Percentiles rank a stretch among this genome's conserved stretches.
These are phyloP conservation scores for Caenorhabditis sp. DNA, from an alignment of 2,888 invertebrate genomes.

Conservation along the genomic window DNA sequence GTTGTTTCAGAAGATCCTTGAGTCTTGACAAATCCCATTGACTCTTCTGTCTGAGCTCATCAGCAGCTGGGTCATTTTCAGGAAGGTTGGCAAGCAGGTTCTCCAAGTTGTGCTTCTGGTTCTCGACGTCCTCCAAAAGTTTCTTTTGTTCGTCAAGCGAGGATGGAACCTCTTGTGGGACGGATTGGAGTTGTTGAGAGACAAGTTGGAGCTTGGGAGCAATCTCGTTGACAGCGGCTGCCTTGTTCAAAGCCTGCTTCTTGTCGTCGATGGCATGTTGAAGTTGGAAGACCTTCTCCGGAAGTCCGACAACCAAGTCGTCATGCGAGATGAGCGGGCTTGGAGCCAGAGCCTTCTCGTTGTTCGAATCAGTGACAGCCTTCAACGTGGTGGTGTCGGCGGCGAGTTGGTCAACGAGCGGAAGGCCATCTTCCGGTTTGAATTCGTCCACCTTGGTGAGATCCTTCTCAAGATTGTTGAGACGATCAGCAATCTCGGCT, in stretches of 20 bases:
- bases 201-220: slow-evolving; percentile 48
- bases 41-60: slow-evolving; percentile 58
- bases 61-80: slow-evolving; percentile 43
- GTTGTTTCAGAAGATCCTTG: background rate
- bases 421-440: background rate
- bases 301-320: slow-evolving; percentile 42
- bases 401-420: background rate
- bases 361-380: slow-evolving; percentile 18
- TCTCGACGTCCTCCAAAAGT: background rate
- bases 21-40: slow-evolving; percentile 56
- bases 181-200: slow-evolving; percentile 17
- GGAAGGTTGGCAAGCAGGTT: slow-evolving; percentile 48
- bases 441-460: background rate
- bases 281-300: slow-evolving; percentile 42
- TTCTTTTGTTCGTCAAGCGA: background rate
- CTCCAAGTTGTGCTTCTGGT: slow-evolving; percentile 49
- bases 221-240: slow-evolving; percentile 10
- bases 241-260: slow-evolving; percentile 19
- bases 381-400: background rate
- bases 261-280: slow-evolving; percentile 50
- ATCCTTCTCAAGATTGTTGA: background rate
- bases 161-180: background rate
- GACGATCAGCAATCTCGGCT: background rate
- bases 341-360: slow-evolving; percentile 40
- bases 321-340: slow-evolving; percentile 46